These are phyloP conservation scores for Schlechtendalia chinensis DNA, from an alignment of 1,140 invertebrate species.

Conservation along the genomic window DNA sequence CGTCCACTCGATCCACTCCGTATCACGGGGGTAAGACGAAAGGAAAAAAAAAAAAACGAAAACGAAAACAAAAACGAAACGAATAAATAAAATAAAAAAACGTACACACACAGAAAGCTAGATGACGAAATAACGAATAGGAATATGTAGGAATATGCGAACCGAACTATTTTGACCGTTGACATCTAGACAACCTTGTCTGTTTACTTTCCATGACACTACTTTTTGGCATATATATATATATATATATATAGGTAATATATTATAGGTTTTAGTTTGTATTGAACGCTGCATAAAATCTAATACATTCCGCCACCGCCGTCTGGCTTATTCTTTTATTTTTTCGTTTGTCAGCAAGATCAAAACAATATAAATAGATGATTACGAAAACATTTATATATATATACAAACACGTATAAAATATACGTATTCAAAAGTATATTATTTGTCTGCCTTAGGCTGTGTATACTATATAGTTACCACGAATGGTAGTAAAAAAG, in stretches of 20 bases:
- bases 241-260: too few relatives aligned
- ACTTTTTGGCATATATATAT: too few relatives aligned
- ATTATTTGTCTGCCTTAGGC: too few relatives aligned
- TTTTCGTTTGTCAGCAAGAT: background rate
- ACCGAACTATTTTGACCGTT: background rate
- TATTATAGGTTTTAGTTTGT: slow-evolving; percentile 9
- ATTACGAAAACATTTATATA: background rate
- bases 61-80: background rate
- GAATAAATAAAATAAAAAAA: too few relatives aligned
- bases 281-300: background rate
- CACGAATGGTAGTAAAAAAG: too few relatives aligned
- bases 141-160: background rate
- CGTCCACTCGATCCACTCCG: too few relatives aligned
- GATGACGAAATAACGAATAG: background rate
- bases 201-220: slow-evolving; percentile 27
- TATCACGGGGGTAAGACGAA: background rate
- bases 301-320: background rate
- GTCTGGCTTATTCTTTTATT: background rate
- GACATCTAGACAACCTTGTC: slow-evolving; percentile 32
- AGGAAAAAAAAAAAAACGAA: background rate
- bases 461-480: background rate
- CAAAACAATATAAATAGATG: slow-evolving; percentile 22
- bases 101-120: background rate
- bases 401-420: background rate
- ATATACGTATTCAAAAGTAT: too few relatives aligned